Percentiles rank a stretch among this genome's conserved stretches.
These are phyloP conservation scores for Gonatopus flavifemur DNA, from an alignment of 1,140 invertebrate species.

Conservation along the genomic window DNA sequence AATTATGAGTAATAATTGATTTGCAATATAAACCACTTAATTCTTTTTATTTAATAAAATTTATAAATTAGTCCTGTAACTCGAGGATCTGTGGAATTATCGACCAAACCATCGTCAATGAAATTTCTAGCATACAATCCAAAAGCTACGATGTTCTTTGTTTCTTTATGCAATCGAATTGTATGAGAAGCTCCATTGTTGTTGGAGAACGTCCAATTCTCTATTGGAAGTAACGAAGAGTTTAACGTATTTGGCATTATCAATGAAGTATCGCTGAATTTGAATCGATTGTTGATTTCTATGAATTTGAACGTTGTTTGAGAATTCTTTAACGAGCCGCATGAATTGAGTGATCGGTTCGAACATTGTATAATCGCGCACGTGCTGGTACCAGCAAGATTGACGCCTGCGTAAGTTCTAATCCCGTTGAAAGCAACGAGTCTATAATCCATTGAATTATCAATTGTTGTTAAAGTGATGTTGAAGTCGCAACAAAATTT, in stretches of 20 bases:
- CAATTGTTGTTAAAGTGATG: slow-evolving; percentile 3
- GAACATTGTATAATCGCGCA: slow-evolving; percentile 25
- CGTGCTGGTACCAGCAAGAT: background rate
- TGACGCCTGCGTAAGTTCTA: background rate
- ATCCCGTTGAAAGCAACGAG: slow-evolving; percentile 15
- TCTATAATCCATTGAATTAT: slow-evolving; percentile 16
- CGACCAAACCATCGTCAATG: too few species aligned
- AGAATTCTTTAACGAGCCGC: slow-evolving; percentile 1
- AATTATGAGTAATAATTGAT: too few species aligned
- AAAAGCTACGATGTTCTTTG: slow-evolving; percentile 15
- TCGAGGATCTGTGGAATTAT: too few species aligned
- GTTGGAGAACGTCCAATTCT: too few species aligned
- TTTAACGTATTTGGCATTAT: slow-evolving; percentile 14
- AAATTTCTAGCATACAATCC: slow-evolving; percentile 21
- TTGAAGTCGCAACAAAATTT: slow-evolving; percentile 43
- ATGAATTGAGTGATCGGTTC: slow-evolving; percentile 23
- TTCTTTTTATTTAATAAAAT: too few species aligned
- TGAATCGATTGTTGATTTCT: slow-evolving; percentile 2
- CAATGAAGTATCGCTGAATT: slow-evolving; percentile 1
- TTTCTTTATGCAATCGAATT: too few species aligned
- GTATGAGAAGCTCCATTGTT: too few species aligned
- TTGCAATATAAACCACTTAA: too few species aligned
- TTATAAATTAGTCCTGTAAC: too few species aligned
- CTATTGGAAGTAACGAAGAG: slow-evolving; percentile 7
- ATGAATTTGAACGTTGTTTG: slow-evolving; percentile 2